These are phyloP conservation scores for Crenuchus spilurus DNA, from an alignment of 2,797 vertebrate species.

Conservation along the genomic window DNA sequence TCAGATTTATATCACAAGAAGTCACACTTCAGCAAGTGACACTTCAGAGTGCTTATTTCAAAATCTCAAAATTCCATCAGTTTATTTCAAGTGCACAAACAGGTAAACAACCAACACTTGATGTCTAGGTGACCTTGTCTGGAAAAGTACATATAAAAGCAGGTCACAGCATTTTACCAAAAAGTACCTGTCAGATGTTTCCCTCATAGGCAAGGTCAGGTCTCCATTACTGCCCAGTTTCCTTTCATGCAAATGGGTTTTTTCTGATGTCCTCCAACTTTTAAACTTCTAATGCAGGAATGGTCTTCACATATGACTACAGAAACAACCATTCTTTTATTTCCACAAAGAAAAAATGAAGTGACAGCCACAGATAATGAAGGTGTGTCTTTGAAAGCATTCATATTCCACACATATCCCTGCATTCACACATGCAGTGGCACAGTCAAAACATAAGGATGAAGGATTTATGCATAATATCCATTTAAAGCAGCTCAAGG, in stretches of 20 bases:
- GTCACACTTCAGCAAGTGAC: too few relatives aligned
- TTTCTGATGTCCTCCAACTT: slow-evolving; percentile 58
- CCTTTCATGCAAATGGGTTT: slow-evolving; percentile 46
- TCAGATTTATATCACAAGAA: too few relatives aligned
- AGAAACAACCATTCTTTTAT: not conserved
- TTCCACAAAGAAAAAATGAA: slow-evolving; percentile 15
- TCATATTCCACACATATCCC: slow-evolving; percentile 25
- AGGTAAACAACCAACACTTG: too few relatives aligned
- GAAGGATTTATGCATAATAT: slow-evolving; percentile 63
- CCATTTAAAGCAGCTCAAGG: slow-evolving; percentile 54
- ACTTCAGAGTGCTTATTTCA: too few relatives aligned
- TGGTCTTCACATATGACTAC: not conserved
- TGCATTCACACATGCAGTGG: slow-evolving; percentile 10
- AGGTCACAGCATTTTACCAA: not conserved
- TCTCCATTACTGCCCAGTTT: slow-evolving; percentile 60
- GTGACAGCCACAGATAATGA: slow-evolving; percentile 24
- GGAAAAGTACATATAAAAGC: not conserved
- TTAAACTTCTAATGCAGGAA: slow-evolving; percentile 40
- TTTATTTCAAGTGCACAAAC: too few relatives aligned
- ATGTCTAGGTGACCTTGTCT: not conserved
- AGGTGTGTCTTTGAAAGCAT: slow-evolving; percentile 17
- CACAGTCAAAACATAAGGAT: slow-evolving; percentile 33
- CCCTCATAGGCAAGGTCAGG: slow-evolving; percentile 48
- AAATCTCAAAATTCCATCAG: too few relatives aligned
- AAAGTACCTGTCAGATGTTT: not conserved